Base-by-base conservation (phyloP, 2,888 invertebrate species). In the Eupithecia pulchellata region DNA sequence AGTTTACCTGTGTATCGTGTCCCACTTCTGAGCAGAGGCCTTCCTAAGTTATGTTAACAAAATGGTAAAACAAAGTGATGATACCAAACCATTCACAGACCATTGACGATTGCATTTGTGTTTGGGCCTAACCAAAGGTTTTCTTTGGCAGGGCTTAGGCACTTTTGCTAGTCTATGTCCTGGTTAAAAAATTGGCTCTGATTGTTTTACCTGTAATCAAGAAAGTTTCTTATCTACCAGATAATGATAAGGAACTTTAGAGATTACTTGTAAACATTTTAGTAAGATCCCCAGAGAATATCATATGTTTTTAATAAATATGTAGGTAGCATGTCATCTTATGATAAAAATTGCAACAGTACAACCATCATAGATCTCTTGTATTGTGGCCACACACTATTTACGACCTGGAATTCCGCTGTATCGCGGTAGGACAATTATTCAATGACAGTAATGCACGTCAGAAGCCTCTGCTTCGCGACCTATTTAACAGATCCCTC, bases 41-140 rank as follows among this genome's bases (percentile, higher is more conserved):
- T 32, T 6, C 32, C 6, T 32, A 32, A 32, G 32, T 32, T 32
- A 42, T 29, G 64, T 32, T 52, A 9, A 61, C 68, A 58, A 68
- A 36, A 42, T n/a, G 6, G 67, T 62, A 68, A 69, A 76, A 73
- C 57, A 60, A 87, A 82, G 90, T 95, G 95, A 95, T 95, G 95
- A 95, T 82, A 85, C 87, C 89, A 87, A 87, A 94, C 95, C 95
- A 95, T 95, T 95, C 95, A 94, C 94, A 92, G 94, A 95, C 93
- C 84, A 86, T 87, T 86, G 89, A 85, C 80, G 83, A 82, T 83
- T 82, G 90, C 87, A 82, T 69, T 80, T 78, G 77, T 76, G 82
- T 81, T 81, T 78, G 39, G 78, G 85, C 83, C 68, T 79, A 87
- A 73, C 87, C 79, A 71, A 82, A 92, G 94, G 94, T 94, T 94